Conservation (phyloP, 2,113 vertebrate genomes). For the Catagonus wagneri region DNA sequence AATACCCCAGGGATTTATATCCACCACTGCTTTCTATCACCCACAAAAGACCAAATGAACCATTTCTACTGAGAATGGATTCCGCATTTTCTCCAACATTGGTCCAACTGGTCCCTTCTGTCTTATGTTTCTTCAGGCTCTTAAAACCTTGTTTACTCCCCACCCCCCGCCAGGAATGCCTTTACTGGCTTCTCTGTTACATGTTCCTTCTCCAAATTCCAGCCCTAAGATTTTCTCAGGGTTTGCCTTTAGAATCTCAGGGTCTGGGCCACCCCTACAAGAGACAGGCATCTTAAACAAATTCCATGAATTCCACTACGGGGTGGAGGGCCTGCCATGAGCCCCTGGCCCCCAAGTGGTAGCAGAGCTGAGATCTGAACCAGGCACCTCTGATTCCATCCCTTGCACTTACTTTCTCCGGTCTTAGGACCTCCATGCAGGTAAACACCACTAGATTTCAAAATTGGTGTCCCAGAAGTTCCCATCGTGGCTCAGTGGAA, state of each 20-base stretch:
- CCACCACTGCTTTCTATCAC: background rate
- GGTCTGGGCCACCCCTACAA: fast-evolving
- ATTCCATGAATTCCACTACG: background rate
- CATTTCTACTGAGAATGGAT: background rate
- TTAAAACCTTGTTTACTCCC: background rate
- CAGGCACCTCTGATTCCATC: background rate
- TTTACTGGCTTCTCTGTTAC: background rate
- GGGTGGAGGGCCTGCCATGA: background rate
- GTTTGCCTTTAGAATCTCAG: background rate
- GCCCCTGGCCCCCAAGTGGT: no score
- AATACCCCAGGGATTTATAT: no score
- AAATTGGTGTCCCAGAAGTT: no score
- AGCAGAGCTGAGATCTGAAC: background rate
- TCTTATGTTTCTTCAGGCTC: background rate
- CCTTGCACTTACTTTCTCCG: no score
- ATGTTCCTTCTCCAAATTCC: background rate
- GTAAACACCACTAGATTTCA: background rate
- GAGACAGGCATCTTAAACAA: background rate
- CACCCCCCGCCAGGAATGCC: background rate
- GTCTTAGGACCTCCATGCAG: fast-evolving
- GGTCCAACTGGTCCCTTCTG: fast-evolving
- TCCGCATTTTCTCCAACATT: background rate
- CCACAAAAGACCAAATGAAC: background rate
- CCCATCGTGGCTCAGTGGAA: no score
- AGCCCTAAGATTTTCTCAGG: background rate